A percentile compares a stretch with the other conserved stretches of the same genome.
Evolutionary conservation across 1,140 invertebrate species (phyloP).

Genomic region (Temnothorax longispinosus): DNA sequence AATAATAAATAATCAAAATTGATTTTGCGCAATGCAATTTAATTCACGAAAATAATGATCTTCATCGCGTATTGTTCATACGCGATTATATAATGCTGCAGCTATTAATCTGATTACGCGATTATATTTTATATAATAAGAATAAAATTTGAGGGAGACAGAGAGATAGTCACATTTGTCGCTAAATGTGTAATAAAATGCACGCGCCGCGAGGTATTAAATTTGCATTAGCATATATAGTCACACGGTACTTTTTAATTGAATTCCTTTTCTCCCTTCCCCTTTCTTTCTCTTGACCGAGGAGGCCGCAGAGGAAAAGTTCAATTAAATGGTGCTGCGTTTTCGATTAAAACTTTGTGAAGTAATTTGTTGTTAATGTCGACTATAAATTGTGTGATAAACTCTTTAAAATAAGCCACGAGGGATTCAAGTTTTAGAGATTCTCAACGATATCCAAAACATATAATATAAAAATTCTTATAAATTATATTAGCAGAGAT

Average conservation of each 20-base stretch:
- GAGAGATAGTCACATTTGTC: background rate
- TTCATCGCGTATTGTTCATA: background rate
- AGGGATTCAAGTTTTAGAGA: background rate
- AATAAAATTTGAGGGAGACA: background rate
- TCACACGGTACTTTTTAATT: slow-evolving; percentile 50
- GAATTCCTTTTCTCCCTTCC: slow-evolving; percentile 16
- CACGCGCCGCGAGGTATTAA: background rate
- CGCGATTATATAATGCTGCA: background rate
- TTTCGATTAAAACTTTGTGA: slow-evolving; percentile 56
- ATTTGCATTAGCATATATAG: slow-evolving; percentile 41
- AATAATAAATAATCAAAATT: slow-evolving; percentile 5
- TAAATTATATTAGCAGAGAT: background rate
- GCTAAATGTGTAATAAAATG: slow-evolving; percentile 18
- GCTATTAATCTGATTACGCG: background rate
- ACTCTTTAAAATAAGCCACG: slow-evolving; percentile 3
- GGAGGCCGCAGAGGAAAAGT: slow-evolving; percentile 35
- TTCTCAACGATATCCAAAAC: background rate
- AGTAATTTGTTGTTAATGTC: slow-evolving; percentile 56
- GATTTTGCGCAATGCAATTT: background rate
- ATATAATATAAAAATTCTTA: background rate
- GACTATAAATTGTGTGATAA: slow-evolving; percentile 46
- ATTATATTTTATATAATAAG: slow-evolving; percentile 12
- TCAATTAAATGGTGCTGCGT: slow-evolving; percentile 51
- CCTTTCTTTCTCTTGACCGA: background rate
- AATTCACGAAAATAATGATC: background rate